Evolutionary conservation across 53 echinoderm and acorn worm genomes (phyloP), one percentile per base, ranked within the genome.

Genomic region (Arbacia lixula): DNA sequence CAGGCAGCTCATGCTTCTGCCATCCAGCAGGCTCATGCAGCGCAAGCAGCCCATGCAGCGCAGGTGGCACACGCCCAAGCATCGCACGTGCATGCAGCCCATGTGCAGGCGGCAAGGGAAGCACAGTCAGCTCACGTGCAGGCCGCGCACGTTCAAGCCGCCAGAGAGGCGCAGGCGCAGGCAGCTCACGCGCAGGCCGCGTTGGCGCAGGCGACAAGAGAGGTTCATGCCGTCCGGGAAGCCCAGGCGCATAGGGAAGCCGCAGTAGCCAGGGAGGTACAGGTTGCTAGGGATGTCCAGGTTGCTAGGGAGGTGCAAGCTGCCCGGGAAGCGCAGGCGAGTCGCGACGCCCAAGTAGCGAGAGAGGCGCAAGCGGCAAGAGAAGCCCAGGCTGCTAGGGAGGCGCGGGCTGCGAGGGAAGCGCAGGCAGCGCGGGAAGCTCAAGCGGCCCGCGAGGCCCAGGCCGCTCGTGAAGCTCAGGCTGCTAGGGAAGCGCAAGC

Each of bases 1-100:
- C 88, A 84, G 35, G 87, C 76, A 5, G 84, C 91, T 14, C 69
- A 78, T 41, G 82, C 64, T 19, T 63, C 62, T 1, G 82, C 82
- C 14, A 64, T 63, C 12, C 82, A 81, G 33, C 82, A 81, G 64
- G 82, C 82, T n/a, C 82, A 81, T 43, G 82, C 82, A 39, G 64
- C 82, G 17, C 82, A 81, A 41, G 82, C 82, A 17, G 60, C 65
- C 4, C 88, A 88, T 41, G 84, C 79, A 5, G 46, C 88, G 1
- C 88, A 91, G 71, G 65, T 85, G 19, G 90, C 90, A 0, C 90
- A 90, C 36, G 90, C 90, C 16, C 82, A 81, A 41, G 82, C 82
- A 5, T 38, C 82, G 24, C 82, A 81, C 26, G 82, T 64, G n/a
- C 82, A 81, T 36, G 82, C 82, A 6, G 82, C 82, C 32, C 82